phyloP scores from a whole-genome alignment of 2,888 invertebrate species.

The Oegoconia quadripuncta region DNA sequence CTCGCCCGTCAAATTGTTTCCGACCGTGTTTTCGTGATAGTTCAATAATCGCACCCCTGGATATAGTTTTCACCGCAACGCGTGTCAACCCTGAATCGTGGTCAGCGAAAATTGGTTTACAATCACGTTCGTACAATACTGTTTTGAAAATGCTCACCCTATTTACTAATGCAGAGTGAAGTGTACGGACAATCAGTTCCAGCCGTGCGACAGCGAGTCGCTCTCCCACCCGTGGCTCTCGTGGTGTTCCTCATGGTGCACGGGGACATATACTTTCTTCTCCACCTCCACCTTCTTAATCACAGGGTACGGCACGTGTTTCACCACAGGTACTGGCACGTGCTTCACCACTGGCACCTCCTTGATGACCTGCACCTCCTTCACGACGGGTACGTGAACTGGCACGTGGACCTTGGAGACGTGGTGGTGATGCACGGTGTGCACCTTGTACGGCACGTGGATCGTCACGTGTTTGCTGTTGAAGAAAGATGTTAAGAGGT shows the following conservation, averaged over 20 bases:
- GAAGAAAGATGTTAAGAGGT: constrained; percentile 16
- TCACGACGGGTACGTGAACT: constrained; percentile 63
- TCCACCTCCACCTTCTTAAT: constrained; percentile 41
- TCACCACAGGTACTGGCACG: constrained; percentile 61
- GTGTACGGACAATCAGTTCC: constrained; percentile 52
- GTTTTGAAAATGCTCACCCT: no score
- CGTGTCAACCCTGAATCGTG: no score
- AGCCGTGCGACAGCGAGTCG: constrained; percentile 71
- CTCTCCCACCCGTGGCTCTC: constrained; percentile 47
- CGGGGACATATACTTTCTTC: constrained; percentile 50
- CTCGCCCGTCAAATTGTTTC: no score
- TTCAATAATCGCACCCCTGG: no score
- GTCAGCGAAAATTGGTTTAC: no score
- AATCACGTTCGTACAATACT: no score
- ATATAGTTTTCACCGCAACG: no score
- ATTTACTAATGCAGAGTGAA: constrained; percentile 39
- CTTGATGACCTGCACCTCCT: constrained; percentile 66
- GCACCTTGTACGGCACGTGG: constrained; percentile 72
- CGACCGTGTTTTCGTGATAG: no score
- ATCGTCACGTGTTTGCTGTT: constrained; percentile 68
- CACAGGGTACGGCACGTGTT: constrained; percentile 61
- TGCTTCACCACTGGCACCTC: constrained; percentile 66
- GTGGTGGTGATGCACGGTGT: constrained; percentile 72
- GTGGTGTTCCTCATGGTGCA: constrained; percentile 51
- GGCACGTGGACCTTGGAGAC: constrained; percentile 64